These are phyloP conservation scores for Etheostoma cragini DNA, from an alignment of 2,113 vertebrate species.

Conservation along the genomic window DNA sequence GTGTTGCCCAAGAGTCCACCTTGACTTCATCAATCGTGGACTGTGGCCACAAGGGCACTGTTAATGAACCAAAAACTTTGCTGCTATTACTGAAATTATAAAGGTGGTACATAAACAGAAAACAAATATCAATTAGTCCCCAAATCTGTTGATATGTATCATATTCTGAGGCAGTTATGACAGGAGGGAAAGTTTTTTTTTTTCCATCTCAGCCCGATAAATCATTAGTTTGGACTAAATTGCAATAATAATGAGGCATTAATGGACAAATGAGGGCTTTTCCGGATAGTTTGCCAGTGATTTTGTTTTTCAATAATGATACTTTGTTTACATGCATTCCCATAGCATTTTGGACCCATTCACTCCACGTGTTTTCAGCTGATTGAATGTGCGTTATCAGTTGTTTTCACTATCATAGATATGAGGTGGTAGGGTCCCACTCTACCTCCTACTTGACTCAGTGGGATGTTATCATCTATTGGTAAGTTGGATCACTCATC, in stretches of 20 bases:
- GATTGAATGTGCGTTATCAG: no score
- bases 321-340: no score
- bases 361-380: no score
- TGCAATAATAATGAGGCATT: conserved; percentile 36
- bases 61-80: conserved; percentile 55
- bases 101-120: conserved; percentile 58
- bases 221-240: conserved; percentile 47
- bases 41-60: conserved; percentile 32
- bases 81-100: conserved; percentile 70
- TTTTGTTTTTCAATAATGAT: no score
- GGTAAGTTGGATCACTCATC: no score
- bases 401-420: no score
- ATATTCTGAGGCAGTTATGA: conserved; percentile 28
- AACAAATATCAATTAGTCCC: conserved; percentile 64
- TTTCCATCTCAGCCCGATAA: conserved; percentile 16
- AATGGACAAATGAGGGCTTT: background rate
- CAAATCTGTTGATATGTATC: conserved; percentile 56
- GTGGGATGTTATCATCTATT: no score
- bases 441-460: no score
- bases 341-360: no score
- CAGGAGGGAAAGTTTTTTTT: background rate
- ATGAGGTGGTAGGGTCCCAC: no score
- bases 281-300: no score
- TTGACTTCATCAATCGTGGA: conserved; percentile 46
- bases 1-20: background rate